A percentile compares a stretch with the other conserved stretches of the same genome.
These are phyloP conservation scores for Epinotia nisella DNA, from an alignment of 2,888 invertebrate genomes.

Conservation along the genomic window DNA sequence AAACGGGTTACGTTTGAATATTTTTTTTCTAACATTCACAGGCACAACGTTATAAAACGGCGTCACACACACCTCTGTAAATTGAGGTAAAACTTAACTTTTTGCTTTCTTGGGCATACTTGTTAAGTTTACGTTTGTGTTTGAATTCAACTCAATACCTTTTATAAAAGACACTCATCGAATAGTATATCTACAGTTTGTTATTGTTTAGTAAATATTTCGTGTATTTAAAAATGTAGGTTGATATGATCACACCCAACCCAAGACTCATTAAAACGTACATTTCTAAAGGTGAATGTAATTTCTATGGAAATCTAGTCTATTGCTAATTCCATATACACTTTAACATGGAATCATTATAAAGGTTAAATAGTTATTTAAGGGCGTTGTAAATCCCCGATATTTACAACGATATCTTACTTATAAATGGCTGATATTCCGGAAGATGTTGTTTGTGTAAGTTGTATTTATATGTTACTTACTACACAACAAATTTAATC, in stretches of 20 bases:
- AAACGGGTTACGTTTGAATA: no score
- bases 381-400: neutral
- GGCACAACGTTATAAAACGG: neutral
- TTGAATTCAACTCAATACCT: no score
- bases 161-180: no score
- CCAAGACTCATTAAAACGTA: neutral
- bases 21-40: neutral
- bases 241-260: no score
- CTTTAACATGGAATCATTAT: no score
- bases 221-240: no score
- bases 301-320: neutral
- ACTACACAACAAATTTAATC: constrained; percentile 27
- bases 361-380: neutral
- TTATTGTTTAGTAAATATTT: no score
- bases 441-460: neutral
- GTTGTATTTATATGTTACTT: constrained; percentile 12
- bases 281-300: neutral
- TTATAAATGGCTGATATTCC: neutral
- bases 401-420: neutral
- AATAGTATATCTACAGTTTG: no score
- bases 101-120: no score
- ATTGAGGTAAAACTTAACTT: no score
- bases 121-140: no score
- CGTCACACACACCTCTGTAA: no score
- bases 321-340: neutral